Conservation (phyloP, 2,888 invertebrate species). For the Branchinecta sandiegonensis region DNA sequence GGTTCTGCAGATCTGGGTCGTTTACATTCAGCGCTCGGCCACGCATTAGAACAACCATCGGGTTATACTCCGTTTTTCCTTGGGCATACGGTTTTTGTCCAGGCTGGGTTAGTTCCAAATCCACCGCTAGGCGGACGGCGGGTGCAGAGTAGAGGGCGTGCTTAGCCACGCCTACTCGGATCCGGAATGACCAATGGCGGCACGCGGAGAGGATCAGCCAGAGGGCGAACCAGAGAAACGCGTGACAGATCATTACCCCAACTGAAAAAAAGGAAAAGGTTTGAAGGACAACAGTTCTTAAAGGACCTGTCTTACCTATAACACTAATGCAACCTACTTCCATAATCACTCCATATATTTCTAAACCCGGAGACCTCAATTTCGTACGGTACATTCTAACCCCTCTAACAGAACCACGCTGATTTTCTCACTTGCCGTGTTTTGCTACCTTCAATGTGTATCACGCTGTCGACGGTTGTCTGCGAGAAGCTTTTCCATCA, state of each 20-base stretch:
- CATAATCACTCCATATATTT: too few species aligned
- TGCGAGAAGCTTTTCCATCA: too few species aligned
- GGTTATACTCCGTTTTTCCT: conserved; percentile 14
- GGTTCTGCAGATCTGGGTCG: background rate
- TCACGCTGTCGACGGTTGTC: too few species aligned
- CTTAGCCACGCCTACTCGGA: conserved; percentile 5
- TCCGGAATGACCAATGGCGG: conserved; percentile 10
- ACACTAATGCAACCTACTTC: too few species aligned
- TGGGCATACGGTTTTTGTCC: conserved; percentile 11
- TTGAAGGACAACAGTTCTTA: too few species aligned
- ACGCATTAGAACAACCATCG: conserved; percentile 13
- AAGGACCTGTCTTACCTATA: too few species aligned
- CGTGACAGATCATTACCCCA: conserved; percentile 14
- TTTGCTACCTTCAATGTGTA: too few species aligned
- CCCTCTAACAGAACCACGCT: too few species aligned
- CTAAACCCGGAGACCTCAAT: too few species aligned
- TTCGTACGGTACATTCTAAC: too few species aligned
- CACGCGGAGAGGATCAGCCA: conserved; percentile 4
- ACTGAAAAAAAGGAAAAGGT: background rate
- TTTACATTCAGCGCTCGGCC: background rate
- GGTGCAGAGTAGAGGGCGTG: conserved; percentile 5
- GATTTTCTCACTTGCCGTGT: too few species aligned
- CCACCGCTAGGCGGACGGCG: conserved; percentile 2
- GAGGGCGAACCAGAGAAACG: conserved; percentile 15
- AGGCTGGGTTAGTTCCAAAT: background rate